A percentile compares a stretch with the other conserved stretches of the same genome.
These are phyloP conservation scores for Characodon lateralis DNA, from an alignment of 2,797 vertebrate species.

Conservation along the genomic window DNA sequence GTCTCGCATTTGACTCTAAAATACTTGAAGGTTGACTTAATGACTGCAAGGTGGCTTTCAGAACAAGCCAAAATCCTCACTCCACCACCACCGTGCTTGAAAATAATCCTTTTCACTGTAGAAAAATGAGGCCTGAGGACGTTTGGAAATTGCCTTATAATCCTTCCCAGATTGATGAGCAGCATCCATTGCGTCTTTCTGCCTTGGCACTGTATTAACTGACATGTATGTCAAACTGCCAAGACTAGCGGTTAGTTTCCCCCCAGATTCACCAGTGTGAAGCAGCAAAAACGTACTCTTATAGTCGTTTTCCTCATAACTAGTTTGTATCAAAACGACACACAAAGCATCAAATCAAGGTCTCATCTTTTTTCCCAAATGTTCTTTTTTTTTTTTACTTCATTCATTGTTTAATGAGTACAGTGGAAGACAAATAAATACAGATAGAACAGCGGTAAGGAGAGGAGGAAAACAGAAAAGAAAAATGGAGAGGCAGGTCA, in stretches of 20 bases:
- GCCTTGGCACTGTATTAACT: not conserved
- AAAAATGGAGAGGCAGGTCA: not conserved
- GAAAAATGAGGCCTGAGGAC: no score
- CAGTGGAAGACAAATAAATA: slow-evolving; percentile 78
- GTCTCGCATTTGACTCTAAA: no score
- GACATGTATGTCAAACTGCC: no score
- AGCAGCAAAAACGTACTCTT: not conserved
- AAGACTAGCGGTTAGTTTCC: no score
- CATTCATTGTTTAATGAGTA: slow-evolving; percentile 74
- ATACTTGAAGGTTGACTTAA: no score
- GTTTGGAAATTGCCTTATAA: not conserved
- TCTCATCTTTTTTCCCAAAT: slow-evolving; percentile 61
- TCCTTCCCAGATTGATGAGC: not conserved
- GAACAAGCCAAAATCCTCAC: no score
- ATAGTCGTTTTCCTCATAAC: not conserved
- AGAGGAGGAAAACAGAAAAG: slow-evolving; percentile 4
- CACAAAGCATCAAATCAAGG: slow-evolving; percentile 45
- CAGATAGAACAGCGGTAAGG: slow-evolving; percentile 58
- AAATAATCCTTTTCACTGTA: no score
- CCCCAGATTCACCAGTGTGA: not conserved
- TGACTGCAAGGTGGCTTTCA: no score
- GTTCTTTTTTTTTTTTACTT: slow-evolving; percentile 69
- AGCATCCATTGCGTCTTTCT: not conserved
- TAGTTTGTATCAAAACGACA: slow-evolving; percentile 9
- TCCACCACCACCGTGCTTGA: no score